phyloP scores from a whole-genome alignment of 2,888 invertebrate species.

The Hypsopygia costalis region DNA sequence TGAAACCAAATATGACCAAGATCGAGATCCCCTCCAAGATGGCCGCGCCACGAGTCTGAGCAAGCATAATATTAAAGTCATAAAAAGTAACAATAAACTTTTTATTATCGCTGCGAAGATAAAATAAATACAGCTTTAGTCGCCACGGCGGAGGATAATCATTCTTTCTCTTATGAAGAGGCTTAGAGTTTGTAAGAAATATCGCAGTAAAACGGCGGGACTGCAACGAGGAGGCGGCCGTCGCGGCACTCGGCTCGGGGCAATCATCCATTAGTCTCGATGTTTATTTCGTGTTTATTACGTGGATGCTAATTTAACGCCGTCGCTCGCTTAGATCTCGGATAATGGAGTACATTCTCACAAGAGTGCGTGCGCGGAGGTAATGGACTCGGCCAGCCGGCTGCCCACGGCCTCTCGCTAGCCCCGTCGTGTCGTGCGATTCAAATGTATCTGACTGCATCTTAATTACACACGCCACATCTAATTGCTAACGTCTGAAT shows the following conservation, averaged over 20 bases:
- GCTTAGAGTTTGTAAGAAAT: slow-evolving; percentile 28
- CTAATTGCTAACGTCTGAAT: slow-evolving; percentile 45
- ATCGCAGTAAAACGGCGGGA: slow-evolving; percentile 18
- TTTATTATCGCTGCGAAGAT: slow-evolving; percentile 55
- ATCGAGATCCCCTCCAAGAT: slow-evolving; percentile 17
- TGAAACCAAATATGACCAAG: slow-evolving; percentile 9
- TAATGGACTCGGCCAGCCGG: slow-evolving; percentile 22
- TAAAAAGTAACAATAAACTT: slow-evolving; percentile 66
- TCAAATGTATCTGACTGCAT: slow-evolving; percentile 41
- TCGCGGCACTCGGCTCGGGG: slow-evolving; percentile 15
- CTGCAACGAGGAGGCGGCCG: slow-evolving; percentile 17
- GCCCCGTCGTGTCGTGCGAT: slow-evolving; percentile 33
- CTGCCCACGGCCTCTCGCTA: slow-evolving; percentile 13
- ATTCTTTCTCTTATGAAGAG: slow-evolving; percentile 33
- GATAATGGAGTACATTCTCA: slow-evolving; percentile 40
- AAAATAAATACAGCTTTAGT: slow-evolving; percentile 58
- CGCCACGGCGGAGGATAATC: slow-evolving; percentile 29
- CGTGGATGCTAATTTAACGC: slow-evolving; percentile 57
- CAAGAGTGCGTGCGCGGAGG: slow-evolving; percentile 27
- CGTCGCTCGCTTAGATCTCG: slow-evolving; percentile 42
- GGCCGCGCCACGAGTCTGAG: slow-evolving; percentile 35
- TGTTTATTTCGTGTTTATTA: slow-evolving; percentile 68
- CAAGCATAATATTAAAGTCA: slow-evolving; percentile 46
- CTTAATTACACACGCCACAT: slow-evolving; percentile 43
- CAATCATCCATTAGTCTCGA: slow-evolving; percentile 72